Base-by-base conservation (phyloP, 2,888 invertebrate species). In the Philonicus albiceps region DNA sequence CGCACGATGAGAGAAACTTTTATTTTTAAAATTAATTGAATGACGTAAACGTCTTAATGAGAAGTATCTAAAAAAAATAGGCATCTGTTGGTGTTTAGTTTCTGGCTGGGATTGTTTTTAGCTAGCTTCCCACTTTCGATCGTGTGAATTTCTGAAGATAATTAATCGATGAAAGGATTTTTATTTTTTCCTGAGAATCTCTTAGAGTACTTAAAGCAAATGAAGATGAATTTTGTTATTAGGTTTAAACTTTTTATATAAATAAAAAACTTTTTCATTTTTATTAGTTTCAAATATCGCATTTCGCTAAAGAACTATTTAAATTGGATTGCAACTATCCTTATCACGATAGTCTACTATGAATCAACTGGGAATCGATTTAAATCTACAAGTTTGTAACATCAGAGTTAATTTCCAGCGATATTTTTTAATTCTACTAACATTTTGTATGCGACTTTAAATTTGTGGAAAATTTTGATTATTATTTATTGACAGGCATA, bases 11-110 rank as follows among this genome's bases (percentile, higher is more conserved):
- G 78, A 27, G 30, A 78, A 78, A 78, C 16, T 49, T 78, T 78
- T 78, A 78, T 78, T 43, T 78, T 43, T 43, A 78, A 78, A 49
- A 64, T 78, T 30, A 49, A 43, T 27, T 78, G 43, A 78, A 43
- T 78, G 78, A 78, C 78, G 78, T 78, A 43, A 43, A 43, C 49
- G 49, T 27, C 8, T 30, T 30, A 43, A 78, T 78, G 49, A 49
- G 22, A 78, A 43, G 40, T 49, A 78, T 43, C 13, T 30, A 22
- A 78, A 37, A 22, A 76, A 27, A 78, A 27, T 27, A 13, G 30
- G 40, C 78, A 78, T 78, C 19, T 78, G 78, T 22, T n/a, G 49
- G 8, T 30, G n/a, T 43, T 43, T 27, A 30, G 30, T n/a, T 16
- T 78, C 49, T 43, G 27, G 49, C 49, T 34, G 30, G 30, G 13